Evolutionary conservation across 2,888 invertebrate species (phyloP), one percentile per base, ranked within the genome.

Genomic region (Latheticus oryzae): DNA sequence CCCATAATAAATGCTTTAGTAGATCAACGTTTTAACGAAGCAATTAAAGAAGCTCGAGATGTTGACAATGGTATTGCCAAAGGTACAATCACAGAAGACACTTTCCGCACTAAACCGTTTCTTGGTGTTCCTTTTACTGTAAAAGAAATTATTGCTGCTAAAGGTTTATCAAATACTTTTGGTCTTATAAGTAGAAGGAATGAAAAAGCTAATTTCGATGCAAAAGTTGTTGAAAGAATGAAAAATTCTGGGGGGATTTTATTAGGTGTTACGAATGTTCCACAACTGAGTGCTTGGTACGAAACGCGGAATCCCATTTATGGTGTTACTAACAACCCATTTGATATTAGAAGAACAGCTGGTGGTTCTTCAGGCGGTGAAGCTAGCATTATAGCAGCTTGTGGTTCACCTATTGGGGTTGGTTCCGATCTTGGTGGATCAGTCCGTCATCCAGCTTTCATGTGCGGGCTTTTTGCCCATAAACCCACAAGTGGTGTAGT

Each of bases 281-380:
- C 96, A 0, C 96, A 97, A 79, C 81, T 96, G 21, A 96, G 96
- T 79, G 86, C 95, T 79, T 97, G 97, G 88, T 86, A 85, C 74
- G 97, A 97, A 79, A 87, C 93, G 0, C 85, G 90, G 55, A 98
- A 97, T 80, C 88, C 88, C 71, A 75, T 97, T 42, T 91, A 89
- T 74, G 97, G 97, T 0, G 85, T 90, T 72, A 94, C 97, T 0
- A 86, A 85, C 70, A 98, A 98, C 82, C 95, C 97, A 0, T 96
- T 97, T 76, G 88, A 97, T 78, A 83, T 86, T 0, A 88, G 90
- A 0, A 85, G 93, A 59, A 93, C 87, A 0, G 88, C 88, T 1
- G 97, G 97, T n/a, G 98, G 97, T 35, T 96, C 96, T 63, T 95
- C 95, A 59, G 97, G 97, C 19, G 93, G 93, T 1, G 94, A 94